Base-by-base conservation (phyloP, 2,888 invertebrate genomes). In the Scotopteryx bipunctaria region DNA sequence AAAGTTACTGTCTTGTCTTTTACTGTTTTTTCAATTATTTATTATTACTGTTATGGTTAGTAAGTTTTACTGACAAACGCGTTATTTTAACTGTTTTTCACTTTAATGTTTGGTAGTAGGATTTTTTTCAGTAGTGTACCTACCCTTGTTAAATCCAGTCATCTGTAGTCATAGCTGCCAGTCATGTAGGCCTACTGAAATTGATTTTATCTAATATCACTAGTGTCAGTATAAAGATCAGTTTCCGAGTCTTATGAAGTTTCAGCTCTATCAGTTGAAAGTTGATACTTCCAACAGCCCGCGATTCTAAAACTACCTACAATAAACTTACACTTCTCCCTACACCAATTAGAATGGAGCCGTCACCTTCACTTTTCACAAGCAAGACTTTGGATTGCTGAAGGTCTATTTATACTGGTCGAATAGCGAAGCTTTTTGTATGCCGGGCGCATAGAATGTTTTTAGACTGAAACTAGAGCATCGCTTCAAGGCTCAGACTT, bases 391-490 rank as follows among this genome's bases (percentile, higher is more conserved):
- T 42, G 33, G 8, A 32, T 15, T 40, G 60, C 51, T 57, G 57
- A 52, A 46, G 73, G 23, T 66, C 66, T 53, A 38, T 46, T 21
- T 61, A 45, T 23, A 55, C 31, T 68, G 69, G 71, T 19, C 42
- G 48, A 36, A 19, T 46, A 41, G 49, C 27, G 42, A 15, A 19
- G 35, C 27, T 45, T 44, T 47, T 41, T 47, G 44, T 44, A 48
- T 45, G 46, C 43, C 33, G 17, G 41, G 54, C 43, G 59, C 57
- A 55, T 61, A 59, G 58, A 47, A 57, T 66, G 66, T 71, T 77
- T 76, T 76, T 67, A 68, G 76, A 78, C 64, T 65, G 67, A 71
- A 79, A 76, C 59, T 73, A 63, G 70, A 69, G 63, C 73, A 64
- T 53, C 55, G 67, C 66, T 66, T 65, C 68, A 64, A 70, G 68